A percentile compares a stretch with the other conserved stretches of the same genome.
phyloP scores from a whole-genome alignment of 2,888 invertebrate genomes.

The Slavum lentiscoides region DNA sequence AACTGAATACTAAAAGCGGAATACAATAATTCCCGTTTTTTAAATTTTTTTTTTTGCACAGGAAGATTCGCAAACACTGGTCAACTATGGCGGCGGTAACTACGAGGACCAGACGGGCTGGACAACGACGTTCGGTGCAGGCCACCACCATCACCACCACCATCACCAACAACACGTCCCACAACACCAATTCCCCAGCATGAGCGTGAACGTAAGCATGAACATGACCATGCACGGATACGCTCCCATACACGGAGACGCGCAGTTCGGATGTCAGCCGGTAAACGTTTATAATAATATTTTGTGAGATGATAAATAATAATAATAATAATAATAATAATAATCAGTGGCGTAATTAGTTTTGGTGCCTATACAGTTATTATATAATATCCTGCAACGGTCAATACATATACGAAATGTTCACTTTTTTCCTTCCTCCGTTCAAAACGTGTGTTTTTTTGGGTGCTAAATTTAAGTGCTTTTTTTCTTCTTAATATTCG shows the following conservation, averaged over 20 bases:
- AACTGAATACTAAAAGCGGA: no score
- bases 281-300: conserved; percentile 59
- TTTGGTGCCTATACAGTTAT: no score
- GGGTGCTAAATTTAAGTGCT: no score
- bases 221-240: conserved; percentile 92
- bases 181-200: conserved; percentile 72
- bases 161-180: conserved; percentile 28
- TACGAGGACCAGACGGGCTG: conserved; percentile 51
- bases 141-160: conserved; percentile 32
- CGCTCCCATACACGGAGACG: conserved; percentile 59
- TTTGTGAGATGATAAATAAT: no score
- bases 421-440: no score
- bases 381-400: no score
- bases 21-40: no score
- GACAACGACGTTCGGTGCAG: conserved; percentile 58
- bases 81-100: conserved; percentile 27
- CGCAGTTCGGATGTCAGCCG: conserved; percentile 72
- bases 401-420: no score
- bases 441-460: no score
- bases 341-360: no score
- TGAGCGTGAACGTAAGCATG: conserved; percentile 97
- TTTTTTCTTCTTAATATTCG: no score
- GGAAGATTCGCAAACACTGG: conserved; percentile 33
- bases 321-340: no score
- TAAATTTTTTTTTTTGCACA: not conserved